A percentile compares a stretch with the other conserved stretches of the same genome.
These are phyloP conservation scores for Psittacula echo DNA, from an alignment of 2,797 vertebrate species.

Conservation along the genomic window DNA sequence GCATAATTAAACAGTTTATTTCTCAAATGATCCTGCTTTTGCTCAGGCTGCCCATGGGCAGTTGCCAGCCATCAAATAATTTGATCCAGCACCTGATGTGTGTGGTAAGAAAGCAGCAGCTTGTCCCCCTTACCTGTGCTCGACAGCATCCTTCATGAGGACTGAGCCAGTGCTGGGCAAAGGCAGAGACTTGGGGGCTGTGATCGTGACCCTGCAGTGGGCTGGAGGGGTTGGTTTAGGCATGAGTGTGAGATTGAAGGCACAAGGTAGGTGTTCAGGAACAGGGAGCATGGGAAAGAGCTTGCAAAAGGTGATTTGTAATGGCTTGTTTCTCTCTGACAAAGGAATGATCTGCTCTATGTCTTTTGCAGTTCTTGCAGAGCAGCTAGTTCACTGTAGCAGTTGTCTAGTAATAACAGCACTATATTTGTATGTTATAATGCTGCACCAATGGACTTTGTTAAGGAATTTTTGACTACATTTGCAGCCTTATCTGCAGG, in stretches of 20 bases:
- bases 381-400: not conserved
- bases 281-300: not conserved
- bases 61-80: not conserved
- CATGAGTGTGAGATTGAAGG: not conserved
- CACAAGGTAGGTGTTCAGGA: not conserved
- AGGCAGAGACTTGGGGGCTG: not conserved
- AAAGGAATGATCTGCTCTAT: accelerated
- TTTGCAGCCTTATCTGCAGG: not conserved
- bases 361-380: not conserved
- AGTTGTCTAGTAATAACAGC: not conserved
- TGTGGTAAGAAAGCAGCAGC: not conserved
- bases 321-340: not conserved
- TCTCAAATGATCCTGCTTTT: not conserved
- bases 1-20: not conserved
- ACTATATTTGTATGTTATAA: not conserved
- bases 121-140: not conserved
- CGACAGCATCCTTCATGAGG: not conserved
- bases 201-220: not conserved
- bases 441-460: not conserved
- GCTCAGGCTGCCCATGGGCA: not conserved
- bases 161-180: not conserved
- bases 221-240: not conserved
- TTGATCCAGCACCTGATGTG: not conserved
- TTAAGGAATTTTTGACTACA: not conserved
- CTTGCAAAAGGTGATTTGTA: not conserved